Evolutionary conservation across 37 sponge, comb jelly and placozoan genomes (phyloP).

Genomic region (Bolinopsis microptera): DNA sequence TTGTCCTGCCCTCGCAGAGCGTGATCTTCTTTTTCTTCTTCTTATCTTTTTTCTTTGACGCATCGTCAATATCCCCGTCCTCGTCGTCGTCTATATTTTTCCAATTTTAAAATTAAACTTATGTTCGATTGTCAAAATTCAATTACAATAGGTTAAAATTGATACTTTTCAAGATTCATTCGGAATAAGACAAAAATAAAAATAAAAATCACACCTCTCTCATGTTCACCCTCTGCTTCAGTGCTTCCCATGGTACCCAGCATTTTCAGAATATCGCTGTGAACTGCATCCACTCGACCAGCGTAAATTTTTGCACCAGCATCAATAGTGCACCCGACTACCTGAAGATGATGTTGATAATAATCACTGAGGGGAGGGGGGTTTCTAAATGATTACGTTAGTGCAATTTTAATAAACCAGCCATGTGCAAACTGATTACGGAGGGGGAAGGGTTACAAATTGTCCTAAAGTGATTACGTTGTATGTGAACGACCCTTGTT

Average conservation of each 20-base stretch:
- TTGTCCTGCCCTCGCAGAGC: slow-evolving; percentile 27
- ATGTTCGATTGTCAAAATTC: neutral
- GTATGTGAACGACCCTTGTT: too few relatives aligned
- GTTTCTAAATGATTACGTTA: too few relatives aligned
- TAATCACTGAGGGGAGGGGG: neutral
- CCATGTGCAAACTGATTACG: too few relatives aligned
- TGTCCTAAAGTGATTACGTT: too few relatives aligned
- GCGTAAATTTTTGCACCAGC: slow-evolving; percentile 99
- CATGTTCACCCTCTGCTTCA: neutral
- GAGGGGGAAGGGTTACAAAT: slow-evolving; percentile 56
- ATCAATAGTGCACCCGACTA: slow-evolving; percentile 95
- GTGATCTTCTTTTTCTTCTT: slow-evolving; percentile 46
- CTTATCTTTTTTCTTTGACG: slow-evolving; percentile 17
- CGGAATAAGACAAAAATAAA: neutral
- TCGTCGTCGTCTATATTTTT: neutral
- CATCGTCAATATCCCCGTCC: neutral
- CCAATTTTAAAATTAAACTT: neutral
- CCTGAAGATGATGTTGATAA: too few relatives aligned
- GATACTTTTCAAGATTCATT: neutral
- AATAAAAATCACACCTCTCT: neutral
- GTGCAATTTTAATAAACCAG: too few relatives aligned
- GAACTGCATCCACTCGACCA: slow-evolving; percentile 93
- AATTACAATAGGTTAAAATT: neutral
- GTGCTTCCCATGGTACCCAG: slow-evolving; percentile 78
- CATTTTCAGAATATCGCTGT: slow-evolving; percentile 87